phyloP scores from a whole-genome alignment of 1,140 invertebrate species.

The Papilio xuthus region DNA sequence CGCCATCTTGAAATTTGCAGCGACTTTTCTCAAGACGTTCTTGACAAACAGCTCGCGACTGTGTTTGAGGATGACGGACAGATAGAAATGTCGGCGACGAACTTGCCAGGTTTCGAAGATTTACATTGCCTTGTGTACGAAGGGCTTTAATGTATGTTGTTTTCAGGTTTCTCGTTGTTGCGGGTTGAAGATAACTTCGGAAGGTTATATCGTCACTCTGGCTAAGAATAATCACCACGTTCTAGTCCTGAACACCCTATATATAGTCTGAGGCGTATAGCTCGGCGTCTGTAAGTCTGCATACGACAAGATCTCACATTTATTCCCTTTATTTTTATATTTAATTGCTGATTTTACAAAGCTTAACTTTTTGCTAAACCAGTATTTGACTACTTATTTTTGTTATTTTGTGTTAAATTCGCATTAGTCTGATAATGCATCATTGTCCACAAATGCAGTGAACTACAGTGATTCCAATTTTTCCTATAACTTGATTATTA shows the following conservation, averaged over 20 bases:
- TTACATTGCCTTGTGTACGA: too few relatives aligned
- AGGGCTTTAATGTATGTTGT: conserved; percentile 9
- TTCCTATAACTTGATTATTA: conserved; percentile 58
- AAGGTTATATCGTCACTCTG: conserved; percentile 97
- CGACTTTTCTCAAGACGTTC: too few relatives aligned
- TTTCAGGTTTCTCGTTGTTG: conserved; percentile 96
- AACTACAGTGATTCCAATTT: conserved; percentile 55
- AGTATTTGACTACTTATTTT: conserved; percentile 79
- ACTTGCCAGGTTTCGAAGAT: too few relatives aligned
- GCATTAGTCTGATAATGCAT: conserved; percentile 71
- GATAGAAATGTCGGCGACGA: too few relatives aligned
- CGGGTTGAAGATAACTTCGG: conserved; percentile 97
- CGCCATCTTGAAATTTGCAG: too few relatives aligned
- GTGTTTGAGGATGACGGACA: too few relatives aligned
- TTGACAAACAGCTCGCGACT: too few relatives aligned
- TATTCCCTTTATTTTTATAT: conserved; percentile 81
- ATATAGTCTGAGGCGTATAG: conserved; percentile 88
- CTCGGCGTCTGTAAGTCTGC: conserved; percentile 80
- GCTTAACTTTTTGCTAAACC: conserved; percentile 81
- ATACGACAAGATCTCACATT: conserved; percentile 81
- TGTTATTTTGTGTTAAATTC: conserved; percentile 79
- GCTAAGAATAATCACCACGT: conserved; percentile 99
- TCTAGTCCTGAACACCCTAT: conserved; percentile 96
- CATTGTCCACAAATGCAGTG: conserved; percentile 64
- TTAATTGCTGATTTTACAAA: conserved; percentile 81